phyloP scores from a whole-genome alignment of 1,140 invertebrate species.

The Aphelenchoides fujianensis region DNA sequence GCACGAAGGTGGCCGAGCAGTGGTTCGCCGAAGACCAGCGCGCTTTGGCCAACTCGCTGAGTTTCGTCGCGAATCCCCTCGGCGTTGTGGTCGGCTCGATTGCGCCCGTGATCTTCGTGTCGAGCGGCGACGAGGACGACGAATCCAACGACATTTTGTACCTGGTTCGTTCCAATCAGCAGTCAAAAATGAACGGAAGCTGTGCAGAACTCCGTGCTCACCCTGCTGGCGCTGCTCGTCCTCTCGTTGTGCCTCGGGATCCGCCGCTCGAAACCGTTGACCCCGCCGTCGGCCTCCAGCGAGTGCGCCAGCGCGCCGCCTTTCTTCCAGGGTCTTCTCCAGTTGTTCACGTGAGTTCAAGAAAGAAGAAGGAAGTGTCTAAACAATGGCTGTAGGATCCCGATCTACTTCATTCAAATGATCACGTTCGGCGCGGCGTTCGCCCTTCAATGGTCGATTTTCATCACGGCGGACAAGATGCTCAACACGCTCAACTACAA shows the following conservation, averaged over 20 bases:
- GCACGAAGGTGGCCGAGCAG: slow-evolving; percentile 59
- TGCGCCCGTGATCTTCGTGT: slow-evolving; percentile 49
- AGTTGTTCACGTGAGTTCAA: slow-evolving; percentile 39
- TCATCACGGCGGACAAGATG: slow-evolving; percentile 47
- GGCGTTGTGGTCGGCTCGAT: slow-evolving; percentile 60
- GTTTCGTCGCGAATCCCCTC: slow-evolving; percentile 55
- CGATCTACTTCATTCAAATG: slow-evolving; percentile 51
- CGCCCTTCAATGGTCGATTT: slow-evolving; percentile 49
- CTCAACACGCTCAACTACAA: slow-evolving; percentile 37
- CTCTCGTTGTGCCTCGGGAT: slow-evolving; percentile 41
- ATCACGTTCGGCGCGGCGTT: slow-evolving; percentile 54
- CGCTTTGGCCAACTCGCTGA: slow-evolving; percentile 1
- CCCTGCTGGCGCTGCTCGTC: slow-evolving; percentile 44
- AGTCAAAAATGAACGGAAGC: too few species aligned
- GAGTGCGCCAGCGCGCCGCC: slow-evolving; percentile 45
- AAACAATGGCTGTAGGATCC: slow-evolving; percentile 34
- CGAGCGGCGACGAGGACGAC: background rate
- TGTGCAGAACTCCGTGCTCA: slow-evolving; percentile 42
- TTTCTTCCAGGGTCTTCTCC: slow-evolving; percentile 46
- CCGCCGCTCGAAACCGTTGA: slow-evolving; percentile 35
- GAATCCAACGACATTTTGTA: slow-evolving; percentile 35
- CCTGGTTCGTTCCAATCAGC: slow-evolving; percentile 42
- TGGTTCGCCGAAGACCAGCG: slow-evolving; percentile 42
- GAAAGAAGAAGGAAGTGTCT: background rate
- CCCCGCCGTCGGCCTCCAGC: slow-evolving; percentile 55